Evolutionary conservation across 2,113 vertebrate species (phyloP).

Genomic region (Pollachius pollachius): DNA sequence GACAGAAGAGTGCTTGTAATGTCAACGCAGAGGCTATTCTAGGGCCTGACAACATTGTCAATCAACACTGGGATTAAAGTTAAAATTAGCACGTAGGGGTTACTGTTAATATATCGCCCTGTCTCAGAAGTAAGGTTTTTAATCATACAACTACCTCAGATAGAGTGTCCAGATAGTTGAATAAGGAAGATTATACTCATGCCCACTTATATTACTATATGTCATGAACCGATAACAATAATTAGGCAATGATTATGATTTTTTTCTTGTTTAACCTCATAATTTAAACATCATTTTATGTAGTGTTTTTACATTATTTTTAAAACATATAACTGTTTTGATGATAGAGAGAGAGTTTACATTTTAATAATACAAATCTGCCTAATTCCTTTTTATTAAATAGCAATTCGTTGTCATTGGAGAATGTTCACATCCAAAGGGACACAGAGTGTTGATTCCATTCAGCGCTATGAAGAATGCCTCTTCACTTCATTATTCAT

Average conservation of each 20-base stretch:
- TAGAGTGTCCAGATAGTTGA: constrained; percentile 46
- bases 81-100: constrained; percentile 59
- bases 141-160: constrained; percentile 33
- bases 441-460: too few species aligned
- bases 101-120: constrained; percentile 40
- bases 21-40: constrained; percentile 82
- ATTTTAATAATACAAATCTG: constrained; percentile 8
- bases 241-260: constrained; percentile 9
- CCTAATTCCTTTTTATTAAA: background rate
- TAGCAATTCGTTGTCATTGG: too few species aligned
- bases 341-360: too few species aligned
- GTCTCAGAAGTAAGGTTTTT: constrained; percentile 24
- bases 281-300: too few species aligned
- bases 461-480: too few species aligned
- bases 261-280: too few species aligned
- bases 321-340: too few species aligned
- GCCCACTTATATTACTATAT: constrained; percentile 7
- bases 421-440: constrained; percentile 9
- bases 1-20: constrained; percentile 85
- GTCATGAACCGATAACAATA: constrained; percentile 20
- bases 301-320: too few species aligned
- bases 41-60: constrained; percentile 77
- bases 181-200: constrained; percentile 25
- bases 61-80: constrained; percentile 68
- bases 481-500: too few species aligned